Conservation (phyloP, 2,113 vertebrate species). For the Tauraco erythrolophus region DNA sequence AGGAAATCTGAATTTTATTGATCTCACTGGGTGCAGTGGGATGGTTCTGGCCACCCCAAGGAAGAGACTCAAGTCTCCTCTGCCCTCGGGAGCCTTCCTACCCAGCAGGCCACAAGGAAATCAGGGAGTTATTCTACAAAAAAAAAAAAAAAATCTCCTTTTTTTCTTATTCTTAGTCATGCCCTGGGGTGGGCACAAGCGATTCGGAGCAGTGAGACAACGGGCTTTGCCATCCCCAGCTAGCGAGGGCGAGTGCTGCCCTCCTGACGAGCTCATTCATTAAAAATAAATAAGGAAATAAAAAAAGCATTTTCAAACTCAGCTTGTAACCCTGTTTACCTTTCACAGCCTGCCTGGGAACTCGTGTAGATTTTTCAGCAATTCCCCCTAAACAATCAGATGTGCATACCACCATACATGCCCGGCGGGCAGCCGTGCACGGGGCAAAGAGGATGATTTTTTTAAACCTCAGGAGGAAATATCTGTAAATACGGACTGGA, state of each 20-base stretch:
- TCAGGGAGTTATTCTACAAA: background rate
- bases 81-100: background rate
- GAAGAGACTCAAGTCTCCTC: background rate
- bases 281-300: background rate
- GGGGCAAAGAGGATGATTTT: background rate
- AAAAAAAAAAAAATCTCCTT: background rate
- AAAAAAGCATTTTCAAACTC: background rate
- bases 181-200: background rate
- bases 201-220: fast-evolving
- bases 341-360: background rate
- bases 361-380: fast-evolving
- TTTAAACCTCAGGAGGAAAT: background rate
- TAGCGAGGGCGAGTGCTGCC: fast-evolving
- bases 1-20: background rate
- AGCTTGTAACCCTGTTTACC: background rate
- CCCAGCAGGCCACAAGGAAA: background rate
- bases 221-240: fast-evolving
- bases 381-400: background rate
- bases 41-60: fast-evolving
- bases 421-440: background rate
- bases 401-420: background rate
- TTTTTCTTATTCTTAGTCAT: background rate
- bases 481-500: background rate
- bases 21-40: fast-evolving
- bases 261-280: background rate